Conservation (phyloP, 2,888 invertebrate species). For the Oegoconia quadripuncta region DNA sequence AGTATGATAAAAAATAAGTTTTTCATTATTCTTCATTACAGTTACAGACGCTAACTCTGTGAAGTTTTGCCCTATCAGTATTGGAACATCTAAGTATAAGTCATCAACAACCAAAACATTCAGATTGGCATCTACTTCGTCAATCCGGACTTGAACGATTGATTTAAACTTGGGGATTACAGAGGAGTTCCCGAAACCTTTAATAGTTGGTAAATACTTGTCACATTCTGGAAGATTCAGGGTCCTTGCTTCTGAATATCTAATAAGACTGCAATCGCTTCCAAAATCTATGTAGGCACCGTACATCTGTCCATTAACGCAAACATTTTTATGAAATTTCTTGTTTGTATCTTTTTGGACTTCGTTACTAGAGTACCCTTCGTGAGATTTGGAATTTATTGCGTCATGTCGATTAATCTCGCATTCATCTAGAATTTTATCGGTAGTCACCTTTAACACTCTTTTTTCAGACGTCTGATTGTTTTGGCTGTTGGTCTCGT, state of each 20-base stretch:
- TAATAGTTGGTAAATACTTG: constrained; percentile 13
- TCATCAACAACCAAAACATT: constrained; percentile 10
- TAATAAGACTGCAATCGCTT: constrained; percentile 17
- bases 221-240: constrained; percentile 6
- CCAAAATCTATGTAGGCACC: constrained; percentile 18
- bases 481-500: no score
- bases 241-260: constrained; percentile 8
- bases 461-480: constrained; percentile 6
- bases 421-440: no score
- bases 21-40: constrained; percentile 13
- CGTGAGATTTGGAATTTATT: no score
- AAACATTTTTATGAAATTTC: constrained; percentile 14
- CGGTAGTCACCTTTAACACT: constrained; percentile 1
- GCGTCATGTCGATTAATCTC: no score
- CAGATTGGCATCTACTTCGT: constrained; percentile 12
- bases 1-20: constrained; percentile 18
- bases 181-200: constrained; percentile 18
- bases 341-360: constrained; percentile 11
- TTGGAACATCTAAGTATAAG: constrained; percentile 4
- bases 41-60: constrained; percentile 12
- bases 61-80: constrained; percentile 17
- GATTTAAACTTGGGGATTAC: constrained; percentile 15
- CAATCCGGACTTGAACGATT: constrained; percentile 9
- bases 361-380: no score
- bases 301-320: constrained; percentile 8